Conservation (phyloP, 2,797 vertebrate genomes). For the Uromys caudimaculatus region DNA sequence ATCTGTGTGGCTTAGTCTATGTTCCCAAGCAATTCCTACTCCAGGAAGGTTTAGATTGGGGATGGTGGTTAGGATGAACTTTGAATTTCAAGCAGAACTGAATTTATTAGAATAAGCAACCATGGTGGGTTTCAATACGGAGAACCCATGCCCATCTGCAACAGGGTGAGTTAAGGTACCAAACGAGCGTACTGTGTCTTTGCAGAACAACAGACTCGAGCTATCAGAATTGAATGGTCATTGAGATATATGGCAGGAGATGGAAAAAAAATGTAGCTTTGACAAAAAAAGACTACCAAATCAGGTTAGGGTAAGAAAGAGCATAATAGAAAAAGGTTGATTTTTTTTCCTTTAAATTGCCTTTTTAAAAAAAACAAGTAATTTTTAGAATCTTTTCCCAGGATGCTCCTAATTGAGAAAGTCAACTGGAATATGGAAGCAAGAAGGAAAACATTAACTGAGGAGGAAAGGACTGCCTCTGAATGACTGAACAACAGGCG, state of each 20-base stretch:
- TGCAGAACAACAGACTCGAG: conserved; percentile 66
- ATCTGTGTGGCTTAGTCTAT: conserved; percentile 12
- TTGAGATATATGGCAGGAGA: conserved; percentile 35
- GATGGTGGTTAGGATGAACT: conserved; percentile 26
- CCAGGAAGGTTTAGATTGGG: conserved; percentile 42
- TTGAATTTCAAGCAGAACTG: conserved; percentile 53
- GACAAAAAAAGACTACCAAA: conserved; percentile 69
- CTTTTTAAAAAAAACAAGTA: conserved; percentile 59
- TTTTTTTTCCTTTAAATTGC: conserved; percentile 51
- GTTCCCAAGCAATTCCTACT: conserved; percentile 27
- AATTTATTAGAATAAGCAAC: conserved; percentile 63
- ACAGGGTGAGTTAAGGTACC: background rate
- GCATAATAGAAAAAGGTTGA: background rate
- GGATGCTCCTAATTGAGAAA: conserved; percentile 68
- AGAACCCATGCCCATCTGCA: background rate
- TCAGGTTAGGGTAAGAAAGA: conserved; percentile 61
- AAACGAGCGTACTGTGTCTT: background rate
- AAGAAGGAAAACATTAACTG: conserved; percentile 67
- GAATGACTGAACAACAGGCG: conserved; percentile 28
- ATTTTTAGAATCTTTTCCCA: conserved; percentile 65
- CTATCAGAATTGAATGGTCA: background rate
- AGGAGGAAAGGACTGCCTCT: background rate
- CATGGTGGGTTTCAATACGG: conserved; percentile 18
- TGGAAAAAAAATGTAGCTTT: background rate
- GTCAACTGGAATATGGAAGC: conserved; percentile 63